Conservation (phyloP, 2,113 vertebrate species). For the Amphiprion ocellaris region DNA sequence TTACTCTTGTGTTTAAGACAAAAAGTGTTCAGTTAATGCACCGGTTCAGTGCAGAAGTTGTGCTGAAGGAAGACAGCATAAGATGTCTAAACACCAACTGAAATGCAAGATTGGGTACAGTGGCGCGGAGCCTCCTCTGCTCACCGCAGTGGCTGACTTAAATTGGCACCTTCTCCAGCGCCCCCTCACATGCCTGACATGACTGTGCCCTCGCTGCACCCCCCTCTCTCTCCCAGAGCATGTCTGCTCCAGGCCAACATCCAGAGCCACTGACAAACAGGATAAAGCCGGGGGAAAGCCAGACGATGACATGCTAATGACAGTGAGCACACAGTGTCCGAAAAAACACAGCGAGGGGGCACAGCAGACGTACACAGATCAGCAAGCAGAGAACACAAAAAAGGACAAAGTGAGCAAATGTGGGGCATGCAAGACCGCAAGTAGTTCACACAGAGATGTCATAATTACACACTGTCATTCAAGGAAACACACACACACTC, state of each 20-base stretch:
- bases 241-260: slow-evolving; percentile 45
- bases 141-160: slow-evolving; percentile 58
- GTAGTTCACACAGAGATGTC: slow-evolving; percentile 12
- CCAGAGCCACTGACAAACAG: slow-evolving; percentile 61
- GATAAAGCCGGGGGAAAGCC: slow-evolving; percentile 44
- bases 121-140: slow-evolving; percentile 36
- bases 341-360: slow-evolving; percentile 28
- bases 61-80: slow-evolving; percentile 19
- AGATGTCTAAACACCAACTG: slow-evolving; percentile 30
- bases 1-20: slow-evolving; percentile 25
- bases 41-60: slow-evolving; percentile 5
- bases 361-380: slow-evolving; percentile 23
- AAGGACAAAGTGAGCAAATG: slow-evolving; percentile 26
- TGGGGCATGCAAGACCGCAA: slow-evolving; percentile 34
- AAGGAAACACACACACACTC: slow-evolving; percentile 5
- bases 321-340: slow-evolving; percentile 38
- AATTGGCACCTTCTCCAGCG: slow-evolving; percentile 65
- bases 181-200: slow-evolving; percentile 72
- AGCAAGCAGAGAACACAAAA: slow-evolving; percentile 15
- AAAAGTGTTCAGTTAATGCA: slow-evolving; percentile 12
- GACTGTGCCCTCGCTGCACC: slow-evolving; percentile 53
- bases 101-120: slow-evolving; percentile 39
- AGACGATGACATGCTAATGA: slow-evolving; percentile 49
- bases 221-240: slow-evolving; percentile 30
- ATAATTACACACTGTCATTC: slow-evolving; percentile 20